phyloP scores from a whole-genome alignment of 2,797 vertebrate genomes.

The Mormyrus proboscirostris region DNA sequence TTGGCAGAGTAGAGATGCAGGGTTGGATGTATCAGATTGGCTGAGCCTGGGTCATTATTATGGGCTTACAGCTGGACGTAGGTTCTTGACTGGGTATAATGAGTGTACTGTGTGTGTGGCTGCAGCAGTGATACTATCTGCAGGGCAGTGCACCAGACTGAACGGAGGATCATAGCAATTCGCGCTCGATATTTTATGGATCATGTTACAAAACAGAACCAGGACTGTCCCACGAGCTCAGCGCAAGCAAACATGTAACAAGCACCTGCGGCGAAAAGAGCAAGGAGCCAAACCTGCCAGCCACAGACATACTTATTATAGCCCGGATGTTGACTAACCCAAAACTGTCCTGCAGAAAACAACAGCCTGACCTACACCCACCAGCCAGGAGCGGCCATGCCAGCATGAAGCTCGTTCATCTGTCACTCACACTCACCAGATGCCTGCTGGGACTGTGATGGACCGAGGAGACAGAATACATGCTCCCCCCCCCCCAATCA shows the following conservation, averaged over 20 bases:
- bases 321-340: background rate
- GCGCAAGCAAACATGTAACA: background rate
- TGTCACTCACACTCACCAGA: slow-evolving; percentile 15
- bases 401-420: background rate
- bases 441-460: background rate
- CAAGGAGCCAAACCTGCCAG: background rate
- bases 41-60: background rate
- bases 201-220: background rate
- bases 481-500: background rate
- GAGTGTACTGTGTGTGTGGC: background rate
- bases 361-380: slow-evolving; percentile 18
- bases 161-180: background rate
- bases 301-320: background rate
- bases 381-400: slow-evolving; percentile 18
- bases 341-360: background rate
- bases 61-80: background rate
- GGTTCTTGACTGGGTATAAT: background rate
- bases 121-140: background rate
- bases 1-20: background rate
- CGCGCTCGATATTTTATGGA: background rate
- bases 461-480: background rate
- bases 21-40: background rate
- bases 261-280: background rate
- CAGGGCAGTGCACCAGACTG: background rate
- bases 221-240: too few relatives aligned